These are phyloP conservation scores for Lepus townsendii DNA, from an alignment of 2,797 vertebrate genomes.

Conservation along the genomic window DNA sequence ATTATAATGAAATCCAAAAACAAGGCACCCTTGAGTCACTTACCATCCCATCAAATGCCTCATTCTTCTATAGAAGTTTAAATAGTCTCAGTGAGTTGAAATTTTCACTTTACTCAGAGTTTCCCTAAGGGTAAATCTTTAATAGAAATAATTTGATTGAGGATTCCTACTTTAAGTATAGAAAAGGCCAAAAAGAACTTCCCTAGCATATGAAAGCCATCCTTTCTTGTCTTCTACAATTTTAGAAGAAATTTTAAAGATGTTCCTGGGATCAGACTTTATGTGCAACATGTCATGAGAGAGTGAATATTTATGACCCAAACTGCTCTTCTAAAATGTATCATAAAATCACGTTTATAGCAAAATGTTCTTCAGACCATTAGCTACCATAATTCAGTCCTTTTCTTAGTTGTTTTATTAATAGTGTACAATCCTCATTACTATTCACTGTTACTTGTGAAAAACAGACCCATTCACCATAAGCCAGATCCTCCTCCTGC, in stretches of 20 bases:
- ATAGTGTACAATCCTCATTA: conserved; percentile 80
- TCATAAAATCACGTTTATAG: conserved; percentile 82
- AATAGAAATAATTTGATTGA: conserved; percentile 72
- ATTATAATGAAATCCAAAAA: conserved; percentile 61
- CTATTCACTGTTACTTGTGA: conserved; percentile 74
- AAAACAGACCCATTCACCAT: conserved; percentile 63
- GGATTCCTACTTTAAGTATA: conserved; percentile 11
- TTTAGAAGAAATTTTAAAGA: conserved; percentile 76
- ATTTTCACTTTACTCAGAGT: conserved; percentile 74
- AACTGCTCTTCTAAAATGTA: conserved; percentile 79
- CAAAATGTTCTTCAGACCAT: conserved; percentile 81
- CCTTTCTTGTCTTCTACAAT: conserved; percentile 75
- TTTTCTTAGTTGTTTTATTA: conserved; percentile 79
- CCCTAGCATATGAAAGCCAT: conserved; percentile 57
- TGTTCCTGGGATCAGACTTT: conserved; percentile 73
- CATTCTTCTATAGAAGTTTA: conserved; percentile 64
- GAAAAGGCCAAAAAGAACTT: conserved; percentile 59
- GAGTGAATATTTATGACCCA: conserved; percentile 80
- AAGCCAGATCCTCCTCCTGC: conserved; percentile 58
- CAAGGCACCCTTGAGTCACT: conserved; percentile 37
- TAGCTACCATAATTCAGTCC: conserved; percentile 77
- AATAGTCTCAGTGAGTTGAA: conserved; percentile 70
- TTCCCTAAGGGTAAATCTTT: conserved; percentile 77
- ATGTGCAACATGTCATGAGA: conserved; percentile 75
- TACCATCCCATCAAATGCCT: conserved; percentile 40